Conservation (phyloP, 2,888 invertebrate genomes). For the Priocnemis perturbator region DNA sequence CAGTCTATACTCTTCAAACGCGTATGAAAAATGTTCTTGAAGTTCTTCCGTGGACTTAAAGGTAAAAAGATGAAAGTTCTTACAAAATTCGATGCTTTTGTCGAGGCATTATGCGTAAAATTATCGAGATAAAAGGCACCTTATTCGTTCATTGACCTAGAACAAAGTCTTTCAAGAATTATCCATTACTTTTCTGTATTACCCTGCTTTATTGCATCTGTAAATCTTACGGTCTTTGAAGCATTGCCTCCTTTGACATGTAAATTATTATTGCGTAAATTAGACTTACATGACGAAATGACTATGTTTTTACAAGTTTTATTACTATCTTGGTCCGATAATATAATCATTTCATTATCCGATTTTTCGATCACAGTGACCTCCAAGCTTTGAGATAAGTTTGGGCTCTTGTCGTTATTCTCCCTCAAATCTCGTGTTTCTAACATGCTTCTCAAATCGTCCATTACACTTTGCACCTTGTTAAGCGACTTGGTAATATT, state of each 20-base stretch:
- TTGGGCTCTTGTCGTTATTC: conserved; percentile 33
- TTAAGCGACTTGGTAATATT: conserved; percentile 60
- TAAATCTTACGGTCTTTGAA: conserved; percentile 66
- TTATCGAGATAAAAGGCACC: too few species aligned
- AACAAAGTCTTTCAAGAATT: too few species aligned
- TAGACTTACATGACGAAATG: conserved; percentile 54
- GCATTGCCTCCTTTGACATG: conserved; percentile 51
- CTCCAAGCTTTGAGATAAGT: conserved; percentile 40
- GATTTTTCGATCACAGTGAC: conserved; percentile 59
- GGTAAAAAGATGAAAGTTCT: background rate
- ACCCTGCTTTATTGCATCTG: conserved; percentile 25
- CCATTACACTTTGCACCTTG: conserved; percentile 60
- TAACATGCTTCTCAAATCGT: conserved; percentile 54
- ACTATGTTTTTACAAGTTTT: conserved; percentile 8
- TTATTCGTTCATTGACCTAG: too few species aligned
- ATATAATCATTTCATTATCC: conserved; percentile 19
- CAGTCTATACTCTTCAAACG: background rate
- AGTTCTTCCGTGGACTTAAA: background rate
- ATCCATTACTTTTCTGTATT: too few species aligned
- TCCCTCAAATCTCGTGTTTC: conserved; percentile 34
- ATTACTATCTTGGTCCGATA: conserved; percentile 9
- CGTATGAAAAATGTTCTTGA: background rate
- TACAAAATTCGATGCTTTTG: background rate
- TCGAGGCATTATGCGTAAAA: too few species aligned
- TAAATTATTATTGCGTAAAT: conserved; percentile 46